Base-by-base conservation (phyloP, 64 coral and sea anemone genomes). In the Astreopora myriophthalma region DNA sequence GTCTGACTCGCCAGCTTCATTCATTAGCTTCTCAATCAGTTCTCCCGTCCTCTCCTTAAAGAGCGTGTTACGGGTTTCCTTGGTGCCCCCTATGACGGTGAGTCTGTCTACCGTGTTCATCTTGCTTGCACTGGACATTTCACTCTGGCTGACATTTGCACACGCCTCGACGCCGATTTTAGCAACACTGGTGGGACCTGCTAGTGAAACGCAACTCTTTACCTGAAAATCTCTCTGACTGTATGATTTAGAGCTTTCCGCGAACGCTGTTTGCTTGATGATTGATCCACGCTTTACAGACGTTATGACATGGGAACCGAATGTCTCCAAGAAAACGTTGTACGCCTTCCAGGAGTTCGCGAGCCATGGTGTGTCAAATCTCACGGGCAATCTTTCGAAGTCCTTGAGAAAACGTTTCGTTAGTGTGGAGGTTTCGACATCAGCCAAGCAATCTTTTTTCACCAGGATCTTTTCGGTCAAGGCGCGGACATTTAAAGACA, bases 271-370 rank as follows among this genome's bases (percentile, higher is more conserved):
- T 49, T 87, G 81, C 29, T 87, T 38, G 9, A 93, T 70, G 7
- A 73, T 86, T 74, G 65, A 40, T 36, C 89, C 89, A 85, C 30
- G 83, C 24, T 35, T 85, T 11, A 92, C 67, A 13, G 61, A 35
- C 1, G 66, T 73, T 27, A 94, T 63, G 3, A 94, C 85, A 46
- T 94, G 92, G 34, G 92, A 94, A 17, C 92, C 92, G 39, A 89
- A 68, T 25, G 48, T 75, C 22, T 68, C 9, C 12, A 94, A 48
- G 48, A 94, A 94, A 17, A 37, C 31, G 11, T 89, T 20, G 65
- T 94, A 94, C 10, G 24, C n/a, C 27, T n/a, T 30, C 92, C 92
- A 94, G 9, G 92, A 94, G 61, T 52, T 80, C 17, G 11, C 20
- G 4, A 31, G 8, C 92, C 92, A 88, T 8, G 92, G 86, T 16